Conservation (phyloP, 2,888 invertebrate genomes). For the Spisula solida region DNA sequence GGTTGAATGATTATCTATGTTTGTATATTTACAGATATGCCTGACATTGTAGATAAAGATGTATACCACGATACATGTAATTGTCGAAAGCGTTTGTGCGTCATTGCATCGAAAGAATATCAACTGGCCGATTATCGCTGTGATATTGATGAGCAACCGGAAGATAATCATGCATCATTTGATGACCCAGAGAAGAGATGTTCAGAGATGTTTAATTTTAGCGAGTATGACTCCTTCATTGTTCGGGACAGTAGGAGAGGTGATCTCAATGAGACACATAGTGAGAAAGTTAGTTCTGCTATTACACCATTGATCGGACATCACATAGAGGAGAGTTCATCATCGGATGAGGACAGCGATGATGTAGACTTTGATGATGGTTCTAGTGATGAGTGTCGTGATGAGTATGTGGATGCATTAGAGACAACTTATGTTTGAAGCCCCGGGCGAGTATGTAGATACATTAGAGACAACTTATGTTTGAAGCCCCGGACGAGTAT, state of each 20-base stretch:
- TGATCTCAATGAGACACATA: neutral
- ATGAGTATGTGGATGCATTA: constrained; percentile 56
- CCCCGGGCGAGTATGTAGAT: too few species aligned
- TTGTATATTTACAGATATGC: neutral
- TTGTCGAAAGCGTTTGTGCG: neutral
- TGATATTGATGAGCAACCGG: neutral
- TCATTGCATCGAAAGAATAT: constrained; percentile 11
- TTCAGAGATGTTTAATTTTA: neutral
- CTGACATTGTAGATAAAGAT: constrained; percentile 18
- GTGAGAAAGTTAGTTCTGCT: neutral
- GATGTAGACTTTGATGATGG: constrained; percentile 17
- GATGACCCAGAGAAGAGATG: neutral
- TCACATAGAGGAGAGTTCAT: neutral
- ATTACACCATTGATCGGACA: neutral
- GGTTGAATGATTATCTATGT: neutral
- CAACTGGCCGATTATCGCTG: neutral
- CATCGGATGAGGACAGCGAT: neutral
- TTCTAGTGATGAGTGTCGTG: constrained; percentile 48
- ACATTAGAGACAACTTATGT: too few species aligned
- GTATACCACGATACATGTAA: constrained; percentile 27
- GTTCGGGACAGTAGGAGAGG: neutral
- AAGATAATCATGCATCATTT: neutral
- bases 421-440: constrained; percentile 53
- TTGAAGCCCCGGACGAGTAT: too few species aligned
- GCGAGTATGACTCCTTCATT: neutral